phyloP scores from a whole-genome alignment of 2,113 vertebrate species.

The Tragelaphus imberbis region DNA sequence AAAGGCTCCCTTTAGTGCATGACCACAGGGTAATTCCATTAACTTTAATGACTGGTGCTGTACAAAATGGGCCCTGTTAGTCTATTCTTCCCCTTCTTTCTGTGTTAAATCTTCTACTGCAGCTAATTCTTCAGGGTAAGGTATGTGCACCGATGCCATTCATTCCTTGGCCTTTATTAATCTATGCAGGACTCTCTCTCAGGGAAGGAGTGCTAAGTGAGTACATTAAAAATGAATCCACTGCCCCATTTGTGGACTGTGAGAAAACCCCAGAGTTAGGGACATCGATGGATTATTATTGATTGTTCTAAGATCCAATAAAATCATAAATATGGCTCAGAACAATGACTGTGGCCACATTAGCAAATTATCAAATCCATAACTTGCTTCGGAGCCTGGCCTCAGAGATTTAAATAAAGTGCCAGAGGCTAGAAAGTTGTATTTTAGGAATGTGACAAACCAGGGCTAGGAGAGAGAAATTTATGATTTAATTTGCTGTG shows the following conservation, averaged over 20 bases:
- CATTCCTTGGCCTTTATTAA: slow-evolving; percentile 66
- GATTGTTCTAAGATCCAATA: slow-evolving; percentile 76
- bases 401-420: slow-evolving; percentile 76
- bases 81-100: slow-evolving; percentile 69
- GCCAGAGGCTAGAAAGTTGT: slow-evolving; percentile 64
- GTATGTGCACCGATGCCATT: slow-evolving; percentile 41
- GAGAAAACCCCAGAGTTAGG: slow-evolving; percentile 53
- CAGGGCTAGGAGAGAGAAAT: slow-evolving; percentile 64
- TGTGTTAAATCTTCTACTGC: slow-evolving; percentile 71
- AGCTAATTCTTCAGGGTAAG: slow-evolving; percentile 64
- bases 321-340: slow-evolving; percentile 76
- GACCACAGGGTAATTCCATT: slow-evolving; percentile 72
- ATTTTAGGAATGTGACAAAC: slow-evolving; percentile 61
- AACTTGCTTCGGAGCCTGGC: slow-evolving; percentile 70
- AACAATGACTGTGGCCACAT: slow-evolving; percentile 74
- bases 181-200: slow-evolving; percentile 38
- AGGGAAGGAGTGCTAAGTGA: slow-evolving; percentile 40
- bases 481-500: slow-evolving; percentile 82
- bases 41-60: slow-evolving; percentile 75
- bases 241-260: slow-evolving; percentile 55
- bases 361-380: slow-evolving; percentile 80
- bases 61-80: slow-evolving; percentile 57
- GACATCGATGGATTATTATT: slow-evolving; percentile 77
- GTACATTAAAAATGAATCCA: slow-evolving; percentile 71
- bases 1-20: slow-evolving; percentile 62